Conservation (phyloP, 2,113 vertebrate species). For the Rhinolophus sinicus region DNA sequence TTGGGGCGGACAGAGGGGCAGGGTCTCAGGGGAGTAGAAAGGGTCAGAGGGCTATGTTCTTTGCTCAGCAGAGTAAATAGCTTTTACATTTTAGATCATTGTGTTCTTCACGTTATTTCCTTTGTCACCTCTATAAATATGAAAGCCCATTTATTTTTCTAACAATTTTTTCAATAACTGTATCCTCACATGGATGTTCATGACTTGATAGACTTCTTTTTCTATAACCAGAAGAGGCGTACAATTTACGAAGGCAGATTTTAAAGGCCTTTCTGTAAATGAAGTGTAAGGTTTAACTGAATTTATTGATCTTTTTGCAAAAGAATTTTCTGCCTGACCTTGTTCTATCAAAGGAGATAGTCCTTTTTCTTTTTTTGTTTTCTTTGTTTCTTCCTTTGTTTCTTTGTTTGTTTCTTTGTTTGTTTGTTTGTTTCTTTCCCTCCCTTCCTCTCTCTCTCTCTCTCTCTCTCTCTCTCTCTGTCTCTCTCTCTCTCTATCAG, state of each 20-base stretch:
- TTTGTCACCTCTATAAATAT: neutral
- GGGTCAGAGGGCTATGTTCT: neutral
- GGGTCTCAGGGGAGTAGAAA: neutral
- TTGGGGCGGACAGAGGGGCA: neutral
- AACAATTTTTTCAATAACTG: neutral
- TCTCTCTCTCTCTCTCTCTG: too few relatives aligned
- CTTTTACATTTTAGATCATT: neutral
- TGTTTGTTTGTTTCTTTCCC: too few relatives aligned
- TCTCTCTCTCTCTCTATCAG: too few relatives aligned
- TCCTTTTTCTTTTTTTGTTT: too few relatives aligned
- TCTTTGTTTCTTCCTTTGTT: too few relatives aligned
- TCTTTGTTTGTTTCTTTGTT: too few relatives aligned
- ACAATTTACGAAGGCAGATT: neutral
- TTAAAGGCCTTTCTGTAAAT: conserved; percentile 3
- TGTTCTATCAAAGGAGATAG: neutral
- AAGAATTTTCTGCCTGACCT: neutral
- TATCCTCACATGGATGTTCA: neutral
- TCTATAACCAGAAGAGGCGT: neutral
- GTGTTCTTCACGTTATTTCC: neutral
- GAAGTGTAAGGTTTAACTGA: conserved; percentile 1
- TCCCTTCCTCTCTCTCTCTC: too few relatives aligned
- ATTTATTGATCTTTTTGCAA: neutral
- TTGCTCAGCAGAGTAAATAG: neutral
- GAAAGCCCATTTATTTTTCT: neutral
- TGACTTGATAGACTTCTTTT: neutral